Conservation (phyloP, 2,113 vertebrate species). For the Esox niger region DNA sequence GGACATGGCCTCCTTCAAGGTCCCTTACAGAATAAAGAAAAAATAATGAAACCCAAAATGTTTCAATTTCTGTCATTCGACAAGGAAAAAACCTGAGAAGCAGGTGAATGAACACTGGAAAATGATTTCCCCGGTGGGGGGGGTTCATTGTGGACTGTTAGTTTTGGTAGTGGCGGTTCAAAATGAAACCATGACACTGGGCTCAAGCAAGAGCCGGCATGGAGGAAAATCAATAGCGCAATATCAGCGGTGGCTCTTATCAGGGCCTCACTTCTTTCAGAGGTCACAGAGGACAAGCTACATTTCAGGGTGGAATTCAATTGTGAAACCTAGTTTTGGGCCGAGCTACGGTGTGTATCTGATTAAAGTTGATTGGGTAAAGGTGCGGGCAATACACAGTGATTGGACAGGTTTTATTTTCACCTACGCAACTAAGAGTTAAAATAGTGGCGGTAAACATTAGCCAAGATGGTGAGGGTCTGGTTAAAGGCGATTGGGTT, state of each 20-base stretch:
- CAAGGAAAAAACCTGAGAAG: conserved; percentile 16
- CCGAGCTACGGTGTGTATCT: conserved; percentile 44
- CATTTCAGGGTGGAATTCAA: conserved; percentile 73
- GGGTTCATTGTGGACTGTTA: conserved; percentile 75
- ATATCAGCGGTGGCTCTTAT: conserved; percentile 79
- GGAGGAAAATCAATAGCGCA: conserved; percentile 81
- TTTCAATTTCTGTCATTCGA: neutral
- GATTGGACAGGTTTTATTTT: conserved; percentile 35
- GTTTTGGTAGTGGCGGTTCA: conserved; percentile 77
- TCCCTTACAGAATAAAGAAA: too few relatives aligned
- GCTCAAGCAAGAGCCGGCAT: conserved; percentile 59
- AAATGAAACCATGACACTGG: conserved; percentile 70
- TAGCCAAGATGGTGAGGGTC: neutral
- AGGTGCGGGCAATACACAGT: conserved; percentile 1
- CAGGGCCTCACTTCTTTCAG: conserved; percentile 66
- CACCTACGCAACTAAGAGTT: conserved; percentile 18
- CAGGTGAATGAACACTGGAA: conserved; percentile 38
- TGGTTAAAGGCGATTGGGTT: too few relatives aligned
- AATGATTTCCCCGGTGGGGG: conserved; percentile 53
- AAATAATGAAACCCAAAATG: conserved; percentile 2
- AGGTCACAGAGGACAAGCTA: conserved; percentile 74
- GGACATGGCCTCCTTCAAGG: neutral
- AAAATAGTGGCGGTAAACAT: conserved; percentile 24
- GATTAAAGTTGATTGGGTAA: conserved; percentile 45
- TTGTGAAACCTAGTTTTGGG: conserved; percentile 64